Base-by-base conservation (phyloP, 2,888 invertebrate species). In the Zelleria hepariella region DNA sequence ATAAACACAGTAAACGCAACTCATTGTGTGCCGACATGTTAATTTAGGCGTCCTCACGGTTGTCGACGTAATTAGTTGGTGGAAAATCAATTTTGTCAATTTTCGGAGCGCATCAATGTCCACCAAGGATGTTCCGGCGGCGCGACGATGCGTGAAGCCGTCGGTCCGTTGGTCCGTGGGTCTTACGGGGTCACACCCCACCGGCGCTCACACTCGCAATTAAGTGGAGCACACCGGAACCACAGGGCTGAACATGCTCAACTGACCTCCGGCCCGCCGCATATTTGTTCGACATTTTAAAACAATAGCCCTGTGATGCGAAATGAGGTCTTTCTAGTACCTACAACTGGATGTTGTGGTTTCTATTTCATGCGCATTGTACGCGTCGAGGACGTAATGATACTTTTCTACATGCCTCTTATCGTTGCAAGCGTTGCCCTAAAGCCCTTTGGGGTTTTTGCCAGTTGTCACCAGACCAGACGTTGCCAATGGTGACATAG, bases 221-320 rank as follows among this genome's bases (percentile, higher is more conserved):
- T 85, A 85, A 75, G 67, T 75, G 75, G 78, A 72, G 76, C 78
- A 77, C 68, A 73, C 79, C 81, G 82, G 76, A 82, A 80, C 79
- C 71, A 63, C 64, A 65, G 49, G 49, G 49, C 49, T 7, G 23
- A 26, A 18, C 54, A 51, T 27, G 25, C 10, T 25, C 52, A 47
- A 23, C 18, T 53, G 52, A 24, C 60, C 57, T 32, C 32, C 49
- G 49, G 20, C 21, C 10, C 49, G 59, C 10, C 49, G 53, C 52
- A 26, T 54, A 25, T 20, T 58, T 25, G 23, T 53, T 42, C 23
- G 20, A 58, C 21, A n/a, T 42, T 15, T 15, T 53, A 48, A 55
- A 55, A 56, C 51, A 57, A 57, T 56, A 56, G 42, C 56, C 57
- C 20, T 48, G 18, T 51, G 20, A 49, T 7, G 32, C 15, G 32